Evolutionary conservation across 2,888 invertebrate genomes (phyloP).

Genomic region (Phalera bucephala): DNA sequence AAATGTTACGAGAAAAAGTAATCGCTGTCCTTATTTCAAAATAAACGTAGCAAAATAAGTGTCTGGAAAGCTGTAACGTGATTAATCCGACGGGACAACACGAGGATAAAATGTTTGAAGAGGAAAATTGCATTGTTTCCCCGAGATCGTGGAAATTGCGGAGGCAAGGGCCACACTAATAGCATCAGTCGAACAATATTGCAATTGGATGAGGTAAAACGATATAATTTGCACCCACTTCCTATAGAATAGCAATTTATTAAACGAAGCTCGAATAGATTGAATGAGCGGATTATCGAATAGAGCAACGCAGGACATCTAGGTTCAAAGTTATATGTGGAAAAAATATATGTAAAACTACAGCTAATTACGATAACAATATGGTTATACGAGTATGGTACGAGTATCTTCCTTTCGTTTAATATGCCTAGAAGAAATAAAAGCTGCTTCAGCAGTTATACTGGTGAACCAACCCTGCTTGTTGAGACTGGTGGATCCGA

Average conservation of each 20-base stretch:
- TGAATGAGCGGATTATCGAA: not conserved
- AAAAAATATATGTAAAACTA: too few relatives aligned
- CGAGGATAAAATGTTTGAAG: slow-evolving; percentile 50
- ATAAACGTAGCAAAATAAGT: slow-evolving; percentile 37
- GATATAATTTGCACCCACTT: slow-evolving; percentile 36
- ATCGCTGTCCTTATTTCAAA: slow-evolving; percentile 17
- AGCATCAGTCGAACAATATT: slow-evolving; percentile 45
- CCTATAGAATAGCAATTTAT: slow-evolving; percentile 3
- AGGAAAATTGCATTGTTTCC: slow-evolving; percentile 53
- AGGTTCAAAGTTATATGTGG: too few relatives aligned
- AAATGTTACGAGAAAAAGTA: slow-evolving; percentile 11
- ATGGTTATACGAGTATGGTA: too few relatives aligned
- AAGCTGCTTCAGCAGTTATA: too few relatives aligned
- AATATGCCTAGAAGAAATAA: too few relatives aligned
- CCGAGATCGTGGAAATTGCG: slow-evolving; percentile 46
- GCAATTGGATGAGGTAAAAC: slow-evolving; percentile 39
- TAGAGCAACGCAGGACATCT: too few relatives aligned
- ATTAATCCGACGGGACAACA: slow-evolving; percentile 52
- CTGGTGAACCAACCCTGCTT: too few relatives aligned
- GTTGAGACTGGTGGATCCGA: too few relatives aligned
- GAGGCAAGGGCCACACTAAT: slow-evolving; percentile 39
- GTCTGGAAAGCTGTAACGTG: slow-evolving; percentile 43
- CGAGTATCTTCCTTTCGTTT: too few relatives aligned
- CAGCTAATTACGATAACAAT: too few relatives aligned
- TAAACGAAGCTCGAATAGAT: not conserved